Base-by-base conservation (phyloP, 2,113 vertebrate species). In the Bubo bubo region DNA sequence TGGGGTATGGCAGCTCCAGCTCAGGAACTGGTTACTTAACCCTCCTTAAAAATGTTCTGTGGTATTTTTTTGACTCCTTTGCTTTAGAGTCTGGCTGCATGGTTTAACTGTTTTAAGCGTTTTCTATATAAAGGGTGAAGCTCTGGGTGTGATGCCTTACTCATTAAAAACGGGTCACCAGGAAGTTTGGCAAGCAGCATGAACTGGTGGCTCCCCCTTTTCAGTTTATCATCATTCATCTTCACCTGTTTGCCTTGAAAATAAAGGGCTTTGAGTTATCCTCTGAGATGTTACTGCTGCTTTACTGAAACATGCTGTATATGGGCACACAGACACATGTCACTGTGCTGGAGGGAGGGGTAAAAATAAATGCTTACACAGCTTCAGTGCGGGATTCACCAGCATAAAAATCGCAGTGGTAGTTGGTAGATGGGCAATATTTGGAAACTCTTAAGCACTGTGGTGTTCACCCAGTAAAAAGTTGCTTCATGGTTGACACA, bases 381-480 rank as follows among this genome's bases (percentile, higher is more conserved):
- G 43, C 28, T 34, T 49, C 55, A 12, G 28, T 15, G 28, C 18
- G 28, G 43, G 24, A 34, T 56, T 79, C 62, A 37, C 20, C 24
- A 56, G 49, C 50, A 7, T 32, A 35, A 66, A 63, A 63, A 24
- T 9, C 5, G 3, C 64, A 19, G 47, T 1, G 9, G 26, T 35
- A 10, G 19, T 50, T 22, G 22, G 35, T 58, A 55, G 39, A 3
- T 0, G 0, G 56, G 28, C 2, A 5, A 0, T 41, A 16, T 63
- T 91, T 14, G 43, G 32, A 52, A 62, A 28, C 27, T 45, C 8
- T 59, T 30, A 9, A 2, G 60, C 49, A 6, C 10, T 12, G 30
- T 45, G 58, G 5, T 43, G 24, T 39, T 94, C 18, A 32, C 21
- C 22, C 23, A 22, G 79, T 41, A 32, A 80, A n/a, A 90, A 53